A percentile compares a stretch with the other conserved stretches of the same genome.
These are phyloP conservation scores for Paradisaea rubra DNA, from an alignment of 2,113 vertebrate species.

Conservation along the genomic window DNA sequence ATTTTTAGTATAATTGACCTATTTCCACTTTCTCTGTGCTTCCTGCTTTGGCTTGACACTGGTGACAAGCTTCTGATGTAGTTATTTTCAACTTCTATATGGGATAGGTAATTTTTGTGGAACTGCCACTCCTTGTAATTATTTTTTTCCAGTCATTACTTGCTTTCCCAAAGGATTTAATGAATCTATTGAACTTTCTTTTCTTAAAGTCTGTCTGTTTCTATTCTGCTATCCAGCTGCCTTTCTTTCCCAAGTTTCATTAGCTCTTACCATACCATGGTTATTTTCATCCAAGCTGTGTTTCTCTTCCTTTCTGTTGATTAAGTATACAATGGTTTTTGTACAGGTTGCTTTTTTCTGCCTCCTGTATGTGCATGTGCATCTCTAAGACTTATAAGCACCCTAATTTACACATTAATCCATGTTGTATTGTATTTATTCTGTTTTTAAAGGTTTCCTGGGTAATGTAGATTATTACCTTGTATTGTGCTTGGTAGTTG, in stretches of 20 bases:
- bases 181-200: neutral
- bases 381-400: neutral
- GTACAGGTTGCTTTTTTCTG: neutral
- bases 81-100: neutral
- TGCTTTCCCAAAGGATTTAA: neutral
- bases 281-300: neutral
- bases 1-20: neutral
- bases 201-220: neutral
- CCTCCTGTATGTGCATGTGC: neutral
- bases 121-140: neutral
- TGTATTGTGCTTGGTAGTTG: neutral
- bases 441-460: neutral
- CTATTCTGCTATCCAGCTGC: neutral
- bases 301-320: neutral
- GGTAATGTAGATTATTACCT: neutral
- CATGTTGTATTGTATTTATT: neutral
- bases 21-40: neutral
- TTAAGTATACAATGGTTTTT: neutral
- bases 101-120: neutral
- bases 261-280: neutral
- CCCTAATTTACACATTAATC: neutral
- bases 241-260: neutral
- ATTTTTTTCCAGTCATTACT: neutral
- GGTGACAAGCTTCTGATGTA: neutral
- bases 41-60: neutral